phyloP scores from a whole-genome alignment of 1,140 invertebrate species.

The Heterodera schachtii region DNA sequence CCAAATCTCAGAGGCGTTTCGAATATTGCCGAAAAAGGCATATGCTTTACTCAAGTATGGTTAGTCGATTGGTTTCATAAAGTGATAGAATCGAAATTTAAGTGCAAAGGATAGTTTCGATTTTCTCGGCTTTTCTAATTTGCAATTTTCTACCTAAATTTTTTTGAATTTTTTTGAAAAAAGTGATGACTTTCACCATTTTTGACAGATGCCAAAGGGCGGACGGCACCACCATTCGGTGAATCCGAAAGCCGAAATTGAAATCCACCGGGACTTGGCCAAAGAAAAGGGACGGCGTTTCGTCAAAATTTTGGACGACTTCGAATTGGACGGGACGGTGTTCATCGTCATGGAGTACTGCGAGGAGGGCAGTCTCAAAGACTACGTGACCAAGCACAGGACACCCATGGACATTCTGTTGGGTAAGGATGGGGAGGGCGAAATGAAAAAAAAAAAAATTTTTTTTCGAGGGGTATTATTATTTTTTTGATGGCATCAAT shows the following conservation, averaged over 20 bases:
- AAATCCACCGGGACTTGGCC: constrained; percentile 23
- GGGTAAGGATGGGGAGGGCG: neutral
- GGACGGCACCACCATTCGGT: constrained; percentile 10
- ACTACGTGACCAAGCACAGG: constrained; percentile 9
- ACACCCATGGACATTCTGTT: constrained; percentile 22
- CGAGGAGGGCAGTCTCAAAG: constrained; percentile 24
- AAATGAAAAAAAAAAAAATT: too few relatives aligned
- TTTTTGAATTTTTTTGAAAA: too few relatives aligned
- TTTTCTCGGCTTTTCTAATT: too few relatives aligned
- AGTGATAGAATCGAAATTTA: too few relatives aligned
- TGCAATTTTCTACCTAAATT: too few relatives aligned
- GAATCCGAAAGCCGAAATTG: constrained; percentile 25
- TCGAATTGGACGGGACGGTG: neutral
- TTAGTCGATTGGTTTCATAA: too few relatives aligned
- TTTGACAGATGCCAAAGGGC: neutral
- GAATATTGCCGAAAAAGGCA: too few relatives aligned
- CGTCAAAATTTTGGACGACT: constrained; percentile 25
- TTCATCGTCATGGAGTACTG: constrained; percentile 38
- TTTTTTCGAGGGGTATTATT: neutral
- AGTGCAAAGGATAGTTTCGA: too few relatives aligned
- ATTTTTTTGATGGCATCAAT: too few relatives aligned
- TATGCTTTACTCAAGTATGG: too few relatives aligned
- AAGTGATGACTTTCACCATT: too few relatives aligned
- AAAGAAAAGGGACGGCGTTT: constrained; percentile 9
- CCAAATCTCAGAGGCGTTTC: too few relatives aligned